phyloP scores from a whole-genome alignment of 2,113 vertebrate species.

The Oncorhynchus nerka region DNA sequence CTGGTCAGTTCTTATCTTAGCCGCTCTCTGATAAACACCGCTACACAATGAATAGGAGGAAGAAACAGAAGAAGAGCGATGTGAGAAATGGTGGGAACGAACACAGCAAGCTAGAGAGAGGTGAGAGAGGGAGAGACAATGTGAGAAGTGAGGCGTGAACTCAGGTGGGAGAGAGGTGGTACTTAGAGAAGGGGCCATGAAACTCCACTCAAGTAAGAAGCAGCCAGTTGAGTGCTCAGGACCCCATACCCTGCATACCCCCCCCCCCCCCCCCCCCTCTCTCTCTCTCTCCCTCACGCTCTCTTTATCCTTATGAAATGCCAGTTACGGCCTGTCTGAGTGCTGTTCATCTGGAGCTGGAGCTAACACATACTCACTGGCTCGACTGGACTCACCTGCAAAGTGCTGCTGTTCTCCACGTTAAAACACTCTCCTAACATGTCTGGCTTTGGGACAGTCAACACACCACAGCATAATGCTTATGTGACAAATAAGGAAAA shows the following conservation, averaged over 20 bases:
- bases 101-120: not conserved
- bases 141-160: not conserved
- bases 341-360: not conserved
- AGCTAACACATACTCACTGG: not conserved
- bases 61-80: not conserved
- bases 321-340: too few relatives aligned
- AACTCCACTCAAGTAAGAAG: not conserved
- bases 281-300: slow-evolving; percentile 1
- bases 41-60: not conserved
- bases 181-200: not conserved
- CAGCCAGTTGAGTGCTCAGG: slow-evolving; percentile 2
- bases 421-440: too few relatives aligned
- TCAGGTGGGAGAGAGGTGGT: not conserved
- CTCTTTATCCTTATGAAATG: not conserved
- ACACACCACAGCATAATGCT: not conserved
- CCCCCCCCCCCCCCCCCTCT: not conserved
- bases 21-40: too few relatives aligned
- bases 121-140: not conserved
- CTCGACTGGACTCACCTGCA: too few relatives aligned
- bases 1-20: too few relatives aligned
- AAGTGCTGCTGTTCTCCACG: too few relatives aligned
- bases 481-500: not conserved
- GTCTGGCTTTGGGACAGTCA: too few relatives aligned
- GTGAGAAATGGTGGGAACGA: not conserved
- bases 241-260: not conserved